A percentile compares a stretch with the other conserved stretches of the same genome.
Conservation (phyloP, 2,888 invertebrate genomes). For the Beris chalybata region DNA sequence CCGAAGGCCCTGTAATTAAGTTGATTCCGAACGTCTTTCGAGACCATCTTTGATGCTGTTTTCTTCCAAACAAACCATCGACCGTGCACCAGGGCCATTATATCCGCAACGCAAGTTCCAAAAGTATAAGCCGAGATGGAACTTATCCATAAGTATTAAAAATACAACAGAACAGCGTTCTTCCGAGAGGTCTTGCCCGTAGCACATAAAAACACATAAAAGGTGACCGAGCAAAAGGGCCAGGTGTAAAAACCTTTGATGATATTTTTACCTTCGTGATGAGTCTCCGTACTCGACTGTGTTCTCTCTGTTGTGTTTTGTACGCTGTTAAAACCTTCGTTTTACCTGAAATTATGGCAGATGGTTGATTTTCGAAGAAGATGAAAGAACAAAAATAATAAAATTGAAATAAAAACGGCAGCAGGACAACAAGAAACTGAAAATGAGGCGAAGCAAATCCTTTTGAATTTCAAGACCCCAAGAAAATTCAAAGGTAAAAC, state of each 20-base stretch:
- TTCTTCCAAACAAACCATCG: too few relatives aligned
- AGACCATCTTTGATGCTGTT: too few relatives aligned
- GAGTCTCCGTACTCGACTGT: slow-evolving; percentile 9
- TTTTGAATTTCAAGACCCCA: slow-evolving; percentile 6
- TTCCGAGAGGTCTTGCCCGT: background rate
- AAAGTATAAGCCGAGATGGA: background rate
- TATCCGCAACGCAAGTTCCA: too few relatives aligned
- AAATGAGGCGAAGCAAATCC: slow-evolving; percentile 20
- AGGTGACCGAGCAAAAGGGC: slow-evolving; percentile 27
- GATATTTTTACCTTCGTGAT: slow-evolving; percentile 26
- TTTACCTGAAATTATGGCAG: slow-evolving; percentile 28
- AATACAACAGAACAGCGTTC: background rate
- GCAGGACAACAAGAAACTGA: slow-evolving; percentile 13
- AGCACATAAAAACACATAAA: slow-evolving; percentile 5
- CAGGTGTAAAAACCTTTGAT: slow-evolving; percentile 31
- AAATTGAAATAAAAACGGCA: slow-evolving; percentile 9
- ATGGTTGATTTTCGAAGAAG: slow-evolving; percentile 29
- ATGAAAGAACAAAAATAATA: slow-evolving; percentile 9
- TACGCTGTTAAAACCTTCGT: slow-evolving; percentile 15
- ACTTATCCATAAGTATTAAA: slow-evolving; percentile 12
- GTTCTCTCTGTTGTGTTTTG: background rate
- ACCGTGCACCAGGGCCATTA: too few relatives aligned
- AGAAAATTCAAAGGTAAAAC: too few relatives aligned
- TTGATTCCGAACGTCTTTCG: too few relatives aligned
- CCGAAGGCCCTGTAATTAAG: too few relatives aligned